These are phyloP conservation scores for Eupeodes corollae DNA, from an alignment of 1,140 invertebrate genomes.

Conservation along the genomic window DNA sequence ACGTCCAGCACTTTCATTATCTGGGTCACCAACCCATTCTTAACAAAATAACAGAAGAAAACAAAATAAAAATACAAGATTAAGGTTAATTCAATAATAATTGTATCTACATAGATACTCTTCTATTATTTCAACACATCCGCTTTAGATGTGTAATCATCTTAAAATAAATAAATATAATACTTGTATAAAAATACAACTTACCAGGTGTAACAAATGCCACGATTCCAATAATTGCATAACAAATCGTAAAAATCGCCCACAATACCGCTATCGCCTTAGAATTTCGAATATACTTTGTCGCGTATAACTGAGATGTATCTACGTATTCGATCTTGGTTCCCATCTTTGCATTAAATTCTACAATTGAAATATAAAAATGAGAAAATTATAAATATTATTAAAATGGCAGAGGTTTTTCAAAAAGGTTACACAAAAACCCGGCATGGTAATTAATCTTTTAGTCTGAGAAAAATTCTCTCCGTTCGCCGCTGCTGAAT, in stretches of 20 bases:
- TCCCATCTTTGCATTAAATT: constrained; percentile 48
- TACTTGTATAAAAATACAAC: neutral
- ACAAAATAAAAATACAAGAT: neutral
- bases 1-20: constrained; percentile 76
- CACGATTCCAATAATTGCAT: constrained; percentile 88
- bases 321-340: constrained; percentile 85
- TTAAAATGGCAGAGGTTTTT: no score
- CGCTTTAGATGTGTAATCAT: neutral
- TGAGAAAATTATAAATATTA: no score
- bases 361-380: no score
- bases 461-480: no score
- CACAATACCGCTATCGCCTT: constrained; percentile 93
- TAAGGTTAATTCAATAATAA: neutral
- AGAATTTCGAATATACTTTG: constrained; percentile 89
- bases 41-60: neutral
- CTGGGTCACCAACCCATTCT: constrained; percentile 81
- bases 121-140: neutral
- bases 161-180: neutral
- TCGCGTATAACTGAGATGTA: constrained; percentile 76
- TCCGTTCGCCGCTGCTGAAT: no score
- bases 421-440: no score
- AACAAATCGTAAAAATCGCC: constrained; percentile 94
- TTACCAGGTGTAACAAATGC: constrained; percentile 78
- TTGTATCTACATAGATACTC: neutral
- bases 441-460: no score